phyloP scores from a whole-genome alignment of 2,888 invertebrate genomes.

The Aphidius colemani region DNA sequence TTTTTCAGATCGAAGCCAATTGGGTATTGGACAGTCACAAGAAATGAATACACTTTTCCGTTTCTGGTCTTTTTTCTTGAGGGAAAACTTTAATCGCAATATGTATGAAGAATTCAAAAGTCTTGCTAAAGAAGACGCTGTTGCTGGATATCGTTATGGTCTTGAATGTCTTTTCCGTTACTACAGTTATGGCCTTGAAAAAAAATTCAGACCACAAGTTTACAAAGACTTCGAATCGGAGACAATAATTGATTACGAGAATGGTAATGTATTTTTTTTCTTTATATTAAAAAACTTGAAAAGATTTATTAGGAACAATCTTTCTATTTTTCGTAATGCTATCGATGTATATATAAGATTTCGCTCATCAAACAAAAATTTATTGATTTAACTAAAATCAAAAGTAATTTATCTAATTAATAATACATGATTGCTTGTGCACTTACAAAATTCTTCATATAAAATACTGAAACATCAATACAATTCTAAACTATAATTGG shows the following conservation, averaged over 20 bases:
- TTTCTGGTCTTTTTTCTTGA: slow-evolving; percentile 99
- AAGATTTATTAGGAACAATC: not conserved
- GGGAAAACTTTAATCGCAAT: slow-evolving; percentile 96
- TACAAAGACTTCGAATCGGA: slow-evolving; percentile 96
- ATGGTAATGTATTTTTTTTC: slow-evolving; percentile 64
- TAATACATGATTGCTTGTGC: no score
- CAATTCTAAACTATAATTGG: no score
- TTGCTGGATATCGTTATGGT: slow-evolving; percentile 85
- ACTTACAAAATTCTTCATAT: no score
- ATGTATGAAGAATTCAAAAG: slow-evolving; percentile 97
- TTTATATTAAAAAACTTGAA: not conserved
- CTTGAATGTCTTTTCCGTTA: slow-evolving; percentile 92
- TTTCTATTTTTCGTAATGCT: not conserved
- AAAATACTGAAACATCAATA: no score
- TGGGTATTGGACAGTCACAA: slow-evolving; percentile 93
- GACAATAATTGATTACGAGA: slow-evolving; percentile 87
- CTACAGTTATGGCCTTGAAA: slow-evolving; percentile 96
- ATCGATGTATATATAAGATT: not conserved
- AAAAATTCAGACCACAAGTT: slow-evolving; percentile 91
- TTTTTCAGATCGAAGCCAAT: slow-evolving; percentile 81
- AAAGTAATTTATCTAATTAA: no score
- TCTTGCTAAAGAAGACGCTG: slow-evolving; percentile 92
- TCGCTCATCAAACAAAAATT: not conserved
- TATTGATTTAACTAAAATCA: no score
- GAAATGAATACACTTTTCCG: slow-evolving; percentile 99